phyloP scores from a whole-genome alignment of 2,888 invertebrate genomes.

The Stictocephala bisonia region DNA sequence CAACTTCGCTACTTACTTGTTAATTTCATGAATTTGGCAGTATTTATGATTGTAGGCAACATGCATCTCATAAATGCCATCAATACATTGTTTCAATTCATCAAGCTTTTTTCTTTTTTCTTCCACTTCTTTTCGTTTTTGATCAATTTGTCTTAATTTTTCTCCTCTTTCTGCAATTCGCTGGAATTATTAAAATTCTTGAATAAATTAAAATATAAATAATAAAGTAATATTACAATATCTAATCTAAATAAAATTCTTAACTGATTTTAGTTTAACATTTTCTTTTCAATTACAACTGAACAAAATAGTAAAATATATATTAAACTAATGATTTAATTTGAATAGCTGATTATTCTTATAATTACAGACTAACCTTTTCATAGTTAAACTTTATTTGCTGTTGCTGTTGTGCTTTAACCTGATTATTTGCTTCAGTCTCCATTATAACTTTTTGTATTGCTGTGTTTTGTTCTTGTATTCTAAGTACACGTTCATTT shows the following conservation, averaged over 20 bases:
- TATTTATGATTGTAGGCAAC: conserved; percentile 48
- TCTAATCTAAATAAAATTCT: no score
- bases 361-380: conserved; percentile 7
- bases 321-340: no score
- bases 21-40: conserved; percentile 50
- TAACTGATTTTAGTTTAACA: no score
- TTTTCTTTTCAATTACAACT: no score
- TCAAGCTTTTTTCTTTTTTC: conserved; percentile 59
- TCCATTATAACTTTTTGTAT: not conserved
- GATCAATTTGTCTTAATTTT: conserved; percentile 68
- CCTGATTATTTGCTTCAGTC: not conserved
- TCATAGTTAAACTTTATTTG: conserved; percentile 12
- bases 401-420: not conserved
- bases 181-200: no score
- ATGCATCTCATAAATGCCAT: conserved; percentile 51
- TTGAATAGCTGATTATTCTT: no score
- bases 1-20: conserved; percentile 50
- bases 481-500: not conserved
- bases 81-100: conserved; percentile 47
- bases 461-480: conserved; percentile 4
- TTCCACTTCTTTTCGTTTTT: conserved; percentile 66
- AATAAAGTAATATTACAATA: no score
- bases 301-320: no score
- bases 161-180: conserved; percentile 57
- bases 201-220: no score